Evolutionary conservation across 2,888 invertebrate species (phyloP), one percentile per base, ranked within the genome.

Genomic region (Yponomeuta malinellus): DNA sequence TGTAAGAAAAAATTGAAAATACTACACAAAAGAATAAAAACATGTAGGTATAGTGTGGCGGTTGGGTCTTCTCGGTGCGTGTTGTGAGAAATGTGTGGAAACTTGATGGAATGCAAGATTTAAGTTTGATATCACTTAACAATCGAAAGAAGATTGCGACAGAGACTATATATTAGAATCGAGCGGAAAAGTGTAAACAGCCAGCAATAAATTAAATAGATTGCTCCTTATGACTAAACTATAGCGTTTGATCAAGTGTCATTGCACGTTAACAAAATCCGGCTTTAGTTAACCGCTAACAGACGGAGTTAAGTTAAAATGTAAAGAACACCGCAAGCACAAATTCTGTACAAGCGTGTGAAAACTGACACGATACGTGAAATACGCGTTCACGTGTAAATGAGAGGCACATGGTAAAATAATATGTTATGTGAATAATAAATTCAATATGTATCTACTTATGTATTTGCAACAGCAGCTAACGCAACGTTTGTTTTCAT

Each of bases 361-460:
- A 84, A 84, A 86, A 82, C 74, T 83, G 76, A 81, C 84, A 85
- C 81, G 15, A 23, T 64, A 48, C 10, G 29, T 29, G 68, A 68
- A 37, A 33, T 73, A 72, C 73, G 79, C 78, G 76, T 80, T 86
- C 80, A 78, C 84, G 75, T 73, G 84, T 81, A 83, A 83, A 86
- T 81, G 78, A 78, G 70, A 78, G 79, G 71, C 72, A 70, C 72
- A 76, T 79, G 71, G 75, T 76, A 79, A 78, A 79, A 81, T 77
- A 79, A 77, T 73, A 70, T 74, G 65, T 65, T 33, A 65, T 65
- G 33, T 65, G 65, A 65, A 65, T 65, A 65, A 65, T 65, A 65
- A 65, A 65, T 31, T 29, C 29, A 65, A 64, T 65, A 65, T 33
- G 33, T 10, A 31, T 12, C 5, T 23, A 23, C 23, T 23, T 23